phyloP scores from a whole-genome alignment of 2,113 vertebrate genomes.

The Larimichthys polyactis region DNA sequence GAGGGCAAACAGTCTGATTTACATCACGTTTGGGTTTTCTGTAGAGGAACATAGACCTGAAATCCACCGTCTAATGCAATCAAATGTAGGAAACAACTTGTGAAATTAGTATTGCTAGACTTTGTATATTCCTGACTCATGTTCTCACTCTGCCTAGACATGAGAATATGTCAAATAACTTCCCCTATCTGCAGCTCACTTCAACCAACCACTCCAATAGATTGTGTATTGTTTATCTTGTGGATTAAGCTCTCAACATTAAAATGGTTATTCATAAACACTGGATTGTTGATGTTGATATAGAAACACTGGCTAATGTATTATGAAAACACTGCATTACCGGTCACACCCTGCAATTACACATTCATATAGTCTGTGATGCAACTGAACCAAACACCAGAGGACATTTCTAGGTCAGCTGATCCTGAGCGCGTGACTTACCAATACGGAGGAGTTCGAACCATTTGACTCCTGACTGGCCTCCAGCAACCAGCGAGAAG shows the following conservation, averaged over 20 bases:
- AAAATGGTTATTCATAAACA: background rate
- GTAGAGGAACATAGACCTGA: background rate
- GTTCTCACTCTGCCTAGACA: too few relatives aligned
- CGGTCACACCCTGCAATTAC: background rate
- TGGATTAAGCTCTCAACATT: background rate
- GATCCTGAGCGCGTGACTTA: conserved; percentile 76
- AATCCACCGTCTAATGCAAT: conserved; percentile 3
- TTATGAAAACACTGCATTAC: conserved; percentile 5
- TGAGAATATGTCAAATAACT: background rate
- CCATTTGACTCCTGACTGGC: conserved; percentile 92
- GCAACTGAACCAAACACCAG: background rate
- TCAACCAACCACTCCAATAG: background rate
- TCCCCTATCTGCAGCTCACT: background rate
- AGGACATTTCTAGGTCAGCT: conserved; percentile 4
- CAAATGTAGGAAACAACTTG: background rate
- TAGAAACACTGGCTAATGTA: background rate
- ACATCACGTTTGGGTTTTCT: background rate
- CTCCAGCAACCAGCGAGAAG: conserved; percentile 92
- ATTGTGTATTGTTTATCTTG: background rate
- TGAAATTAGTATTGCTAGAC: background rate
- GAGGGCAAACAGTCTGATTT: background rate
- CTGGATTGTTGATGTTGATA: background rate
- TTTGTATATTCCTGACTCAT: background rate
- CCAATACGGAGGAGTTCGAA: conserved; percentile 92
- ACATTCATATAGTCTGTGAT: background rate